These are phyloP conservation scores for Eulithis testata DNA, from an alignment of 2,888 invertebrate genomes.

Conservation along the genomic window DNA sequence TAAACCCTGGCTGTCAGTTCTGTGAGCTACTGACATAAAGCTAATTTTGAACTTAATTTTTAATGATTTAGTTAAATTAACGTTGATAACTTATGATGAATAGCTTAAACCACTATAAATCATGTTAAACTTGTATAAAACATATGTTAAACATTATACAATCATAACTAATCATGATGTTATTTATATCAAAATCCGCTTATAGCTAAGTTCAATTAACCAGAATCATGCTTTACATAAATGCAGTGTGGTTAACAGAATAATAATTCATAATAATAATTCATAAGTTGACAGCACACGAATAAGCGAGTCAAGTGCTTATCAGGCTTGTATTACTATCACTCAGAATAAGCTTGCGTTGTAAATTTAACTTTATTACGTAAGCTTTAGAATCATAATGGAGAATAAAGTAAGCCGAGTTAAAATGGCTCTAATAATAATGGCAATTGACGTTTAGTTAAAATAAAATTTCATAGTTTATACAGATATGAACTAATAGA, in stretches of 20 bases:
- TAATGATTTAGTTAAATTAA: not conserved
- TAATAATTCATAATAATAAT: slow-evolving; percentile 63
- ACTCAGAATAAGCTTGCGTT: not conserved
- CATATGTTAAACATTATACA: slow-evolving; percentile 21
- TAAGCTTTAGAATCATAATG: not conserved
- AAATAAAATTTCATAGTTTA: no score
- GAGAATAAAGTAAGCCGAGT: no score
- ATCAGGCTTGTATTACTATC: slow-evolving; percentile 33
- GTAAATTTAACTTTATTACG: slow-evolving; percentile 6
- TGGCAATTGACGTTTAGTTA: no score
- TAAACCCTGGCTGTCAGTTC: no score
- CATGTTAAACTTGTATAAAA: slow-evolving; percentile 19
- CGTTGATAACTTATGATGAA: slow-evolving; percentile 8
- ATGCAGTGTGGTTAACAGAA: slow-evolving; percentile 59
- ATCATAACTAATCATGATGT: slow-evolving; percentile 38
- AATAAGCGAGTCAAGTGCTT: slow-evolving; percentile 74
- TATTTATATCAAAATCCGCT: slow-evolving; percentile 45
- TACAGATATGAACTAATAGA: no score
- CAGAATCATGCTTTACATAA: slow-evolving; percentile 58
- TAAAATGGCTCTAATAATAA: no score
- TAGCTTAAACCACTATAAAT: slow-evolving; percentile 4
- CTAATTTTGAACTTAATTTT: no score
- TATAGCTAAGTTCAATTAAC: slow-evolving; percentile 55
- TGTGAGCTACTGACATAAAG: no score
- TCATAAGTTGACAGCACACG: slow-evolving; percentile 79